Conservation (phyloP, 2,113 vertebrate species). For the Paracyprichromis sp. region DNA sequence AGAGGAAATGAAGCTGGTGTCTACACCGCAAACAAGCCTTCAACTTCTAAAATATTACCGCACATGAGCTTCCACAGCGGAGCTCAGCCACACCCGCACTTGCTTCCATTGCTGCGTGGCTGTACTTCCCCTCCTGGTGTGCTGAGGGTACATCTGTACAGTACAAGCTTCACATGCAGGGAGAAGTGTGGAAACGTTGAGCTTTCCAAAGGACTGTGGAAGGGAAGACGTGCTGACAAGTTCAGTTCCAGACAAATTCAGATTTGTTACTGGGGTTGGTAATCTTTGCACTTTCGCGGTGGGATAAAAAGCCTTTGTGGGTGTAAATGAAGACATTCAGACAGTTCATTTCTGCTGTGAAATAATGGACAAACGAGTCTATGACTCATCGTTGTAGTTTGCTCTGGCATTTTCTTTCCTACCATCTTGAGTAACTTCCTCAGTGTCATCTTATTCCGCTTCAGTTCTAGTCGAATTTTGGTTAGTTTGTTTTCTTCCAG, state of each 20-base stretch:
- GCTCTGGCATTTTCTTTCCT: not conserved
- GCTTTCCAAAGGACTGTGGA: slow-evolving; percentile 6
- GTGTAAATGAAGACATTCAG: slow-evolving; percentile 20
- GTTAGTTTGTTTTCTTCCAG: not conserved
- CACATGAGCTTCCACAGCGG: slow-evolving; percentile 7
- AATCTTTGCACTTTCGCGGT: slow-evolving; percentile 4
- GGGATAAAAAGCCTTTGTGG: not conserved
- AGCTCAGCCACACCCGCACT: slow-evolving; percentile 14
- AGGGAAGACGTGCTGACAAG: slow-evolving; percentile 29
- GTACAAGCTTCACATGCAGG: not conserved
- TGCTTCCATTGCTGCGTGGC: slow-evolving; percentile 10
- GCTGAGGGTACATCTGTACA: slow-evolving; percentile 56
- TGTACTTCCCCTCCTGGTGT: slow-evolving; percentile 43
- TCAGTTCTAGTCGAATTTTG: not conserved
- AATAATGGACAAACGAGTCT: not conserved
- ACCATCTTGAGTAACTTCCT: not conserved
- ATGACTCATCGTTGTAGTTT: not conserved
- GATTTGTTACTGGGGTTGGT: slow-evolving; percentile 15
- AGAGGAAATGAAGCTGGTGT: slow-evolving; percentile 23
- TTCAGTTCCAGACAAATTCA: slow-evolving; percentile 28
- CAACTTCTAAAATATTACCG: not conserved
- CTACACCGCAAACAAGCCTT: not conserved
- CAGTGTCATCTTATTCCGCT: not conserved
- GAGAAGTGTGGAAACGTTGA: slow-evolving; percentile 22
- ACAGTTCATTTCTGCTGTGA: not conserved